Base-by-base conservation (phyloP, 2,797 vertebrate species). In the Rhinoraja longicauda region DNA sequence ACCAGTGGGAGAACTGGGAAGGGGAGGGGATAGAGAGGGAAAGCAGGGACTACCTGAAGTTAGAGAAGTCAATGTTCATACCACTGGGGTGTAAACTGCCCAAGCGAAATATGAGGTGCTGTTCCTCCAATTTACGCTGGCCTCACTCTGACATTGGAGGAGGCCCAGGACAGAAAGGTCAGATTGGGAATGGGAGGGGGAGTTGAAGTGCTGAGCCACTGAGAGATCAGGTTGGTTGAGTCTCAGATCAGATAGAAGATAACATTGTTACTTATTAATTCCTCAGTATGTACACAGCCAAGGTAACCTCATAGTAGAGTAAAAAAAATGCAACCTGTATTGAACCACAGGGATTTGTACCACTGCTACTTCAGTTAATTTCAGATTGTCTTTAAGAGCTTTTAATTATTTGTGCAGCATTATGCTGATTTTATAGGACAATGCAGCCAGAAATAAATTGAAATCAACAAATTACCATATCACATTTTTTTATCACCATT, bases 181-280 rank as follows among this genome's bases (percentile, higher is more conserved):
- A n/a, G n/a, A n/a, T n/a, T n/a, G n/a, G n/a, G n/a, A n/a, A n/a
- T n/a, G n/a, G n/a, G n/a, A n/a, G n/a, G n/a, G n/a, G n/a, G n/a
- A n/a, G n/a, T n/a, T n/a, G n/a, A n/a, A n/a, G n/a, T n/a, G n/a
- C n/a, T n/a, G n/a, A n/a, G n/a, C n/a, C n/a, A n/a, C n/a, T n/a
- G n/a, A n/a, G n/a, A n/a, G n/a, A n/a, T n/a, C n/a, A n/a, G n/a
- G n/a, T n/a, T n/a, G n/a, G n/a, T n/a, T n/a, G n/a, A n/a, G n/a
- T n/a, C n/a, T n/a, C n/a, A 77, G 75, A 77, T 77, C 75, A 77
- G n/a, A 32, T 77, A 77, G 12, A 77, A 77, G n/a, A 77, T 77
- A 77, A 13, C 8, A 15, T 77, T 32, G 13, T 59, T 62, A 13
- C 26, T n/a, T 13, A 86, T 53, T 62, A n/a, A 86, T n/a, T 88